Conservation (phyloP, 2,113 vertebrate genomes). For the Hucho hucho region DNA sequence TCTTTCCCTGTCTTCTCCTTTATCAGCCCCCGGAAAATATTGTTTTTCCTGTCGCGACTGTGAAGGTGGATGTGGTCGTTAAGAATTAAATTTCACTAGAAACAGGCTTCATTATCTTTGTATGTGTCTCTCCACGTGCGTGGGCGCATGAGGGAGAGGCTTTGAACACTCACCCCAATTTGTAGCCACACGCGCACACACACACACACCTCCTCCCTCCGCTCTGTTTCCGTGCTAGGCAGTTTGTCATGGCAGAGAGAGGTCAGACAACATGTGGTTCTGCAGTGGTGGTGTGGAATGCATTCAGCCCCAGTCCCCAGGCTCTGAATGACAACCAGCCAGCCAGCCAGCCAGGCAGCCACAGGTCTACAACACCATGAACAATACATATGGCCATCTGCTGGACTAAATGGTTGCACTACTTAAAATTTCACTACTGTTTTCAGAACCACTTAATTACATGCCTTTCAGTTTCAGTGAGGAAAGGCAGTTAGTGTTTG, state of each 20-base stretch:
- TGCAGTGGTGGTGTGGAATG: conserved; percentile 70
- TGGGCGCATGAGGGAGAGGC: conserved; percentile 8
- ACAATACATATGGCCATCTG: conserved; percentile 68
- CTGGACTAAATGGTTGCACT: conserved; percentile 50
- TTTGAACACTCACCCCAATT: conserved; percentile 14
- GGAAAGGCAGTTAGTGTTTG: conserved; percentile 28
- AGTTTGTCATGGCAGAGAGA: conserved; percentile 71
- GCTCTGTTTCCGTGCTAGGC: conserved; percentile 60
- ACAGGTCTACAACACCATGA: conserved; percentile 66
- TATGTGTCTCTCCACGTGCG: not conserved
- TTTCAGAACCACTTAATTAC: conserved; percentile 52
- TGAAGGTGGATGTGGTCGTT: conserved; percentile 43
- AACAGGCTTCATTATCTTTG: conserved; percentile 49
- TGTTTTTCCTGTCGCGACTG: conserved; percentile 61
- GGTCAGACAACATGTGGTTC: conserved; percentile 74
- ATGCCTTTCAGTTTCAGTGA: conserved; percentile 41
- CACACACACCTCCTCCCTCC: conserved; percentile 32
- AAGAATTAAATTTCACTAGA: conserved; percentile 49
- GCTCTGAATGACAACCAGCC: conserved; percentile 64
- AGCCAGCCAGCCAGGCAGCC: conserved; percentile 50
- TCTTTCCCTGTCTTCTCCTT: conserved; percentile 17
- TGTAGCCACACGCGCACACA: conserved; percentile 10
- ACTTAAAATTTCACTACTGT: conserved; percentile 50
- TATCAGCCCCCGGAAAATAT: conserved; percentile 31
- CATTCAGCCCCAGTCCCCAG: conserved; percentile 65